phyloP scores from a whole-genome alignment of 2,113 vertebrate species.

The Epinephelus lanceolatus region DNA sequence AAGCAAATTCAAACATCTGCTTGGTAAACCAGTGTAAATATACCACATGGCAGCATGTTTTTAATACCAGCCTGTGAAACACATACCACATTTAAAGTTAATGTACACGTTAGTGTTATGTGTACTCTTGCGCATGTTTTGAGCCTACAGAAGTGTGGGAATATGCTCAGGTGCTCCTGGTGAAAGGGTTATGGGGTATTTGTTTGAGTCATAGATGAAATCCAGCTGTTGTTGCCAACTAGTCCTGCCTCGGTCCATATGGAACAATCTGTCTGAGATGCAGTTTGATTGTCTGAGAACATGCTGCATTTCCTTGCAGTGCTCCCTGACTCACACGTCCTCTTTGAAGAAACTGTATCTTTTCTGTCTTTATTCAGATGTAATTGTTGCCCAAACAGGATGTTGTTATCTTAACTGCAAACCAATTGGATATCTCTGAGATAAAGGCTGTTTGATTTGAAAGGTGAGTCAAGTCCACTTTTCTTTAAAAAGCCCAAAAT shows the following conservation, averaged over 20 bases:
- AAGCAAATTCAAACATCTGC: background rate
- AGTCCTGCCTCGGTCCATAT: conserved; percentile 20
- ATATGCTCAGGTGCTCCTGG: conserved; percentile 43
- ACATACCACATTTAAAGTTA: background rate
- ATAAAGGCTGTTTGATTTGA: background rate
- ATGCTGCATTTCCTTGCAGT: background rate
- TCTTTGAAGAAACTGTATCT: background rate
- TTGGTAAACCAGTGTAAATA: background rate
- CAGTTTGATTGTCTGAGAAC: background rate
- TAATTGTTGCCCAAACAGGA: background rate
- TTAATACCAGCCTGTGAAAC: background rate
- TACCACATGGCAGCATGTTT: background rate
- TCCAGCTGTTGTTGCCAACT: conserved; percentile 57
- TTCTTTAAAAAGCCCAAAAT: background rate
- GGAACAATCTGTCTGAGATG: conserved; percentile 28
- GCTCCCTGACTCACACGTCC: background rate
- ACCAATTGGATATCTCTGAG: background rate
- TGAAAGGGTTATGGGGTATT: conserved; percentile 31
- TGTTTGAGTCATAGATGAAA: conserved; percentile 55
- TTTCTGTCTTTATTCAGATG: background rate
- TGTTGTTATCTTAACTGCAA: background rate
- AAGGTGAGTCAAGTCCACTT: background rate
- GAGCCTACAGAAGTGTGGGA: conserved; percentile 41
- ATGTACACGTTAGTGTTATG: background rate
- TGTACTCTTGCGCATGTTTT: conserved; percentile 26